Evolutionary conservation across 1,140 invertebrate genomes (phyloP), one percentile per base, ranked within the genome.

Genomic region (Trinorchestia longiramus): DNA sequence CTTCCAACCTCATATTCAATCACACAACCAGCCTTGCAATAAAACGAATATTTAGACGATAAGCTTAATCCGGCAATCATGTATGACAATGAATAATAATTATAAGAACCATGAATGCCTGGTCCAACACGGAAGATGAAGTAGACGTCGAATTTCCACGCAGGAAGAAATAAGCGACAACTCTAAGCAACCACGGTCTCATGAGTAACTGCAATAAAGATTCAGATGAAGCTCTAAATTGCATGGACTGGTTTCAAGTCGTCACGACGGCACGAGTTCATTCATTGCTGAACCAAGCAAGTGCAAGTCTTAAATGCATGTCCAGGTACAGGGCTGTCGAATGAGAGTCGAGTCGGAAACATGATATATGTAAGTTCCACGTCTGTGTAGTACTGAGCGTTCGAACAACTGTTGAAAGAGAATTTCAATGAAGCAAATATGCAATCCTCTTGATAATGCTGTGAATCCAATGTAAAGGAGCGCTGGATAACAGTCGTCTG

Each of bases 151-250:
- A 77, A 77, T 36, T 77, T 77, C 28, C 62, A 77, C 62, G 28
- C 62, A 77, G 28, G 28, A 77, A 3, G 62, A 43, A 19, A 42
- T 91, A 43, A 91, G 43, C 19, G 41, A 91, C 88, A 42, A 42
- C 41, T 0, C 41, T 4, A 43, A 36, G 4, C 88, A 36, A 11
- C 43, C 41, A 91, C 4, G 11, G 88, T 91, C 43, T 91, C 88
- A 4, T 91, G 88, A 91, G 88, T 42, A 91, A 42, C 88, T 8
- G 41, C 88, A 91, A 91, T 91, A 28, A 91, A 43, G 28, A 91
- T 42, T 91, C 88, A 91, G 88, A 91, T 44, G 88, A 42, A 91
- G 88, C 41, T 91, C 88, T 41, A 23, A 28, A 91, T 91, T 23
- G 41, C 11, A 4, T 28, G 19, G 88, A 91, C 41, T 8, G 88